Evolutionary conservation across 2,888 invertebrate species (phyloP), one percentile per base, ranked within the genome.

Genomic region (Blera fallax): DNA sequence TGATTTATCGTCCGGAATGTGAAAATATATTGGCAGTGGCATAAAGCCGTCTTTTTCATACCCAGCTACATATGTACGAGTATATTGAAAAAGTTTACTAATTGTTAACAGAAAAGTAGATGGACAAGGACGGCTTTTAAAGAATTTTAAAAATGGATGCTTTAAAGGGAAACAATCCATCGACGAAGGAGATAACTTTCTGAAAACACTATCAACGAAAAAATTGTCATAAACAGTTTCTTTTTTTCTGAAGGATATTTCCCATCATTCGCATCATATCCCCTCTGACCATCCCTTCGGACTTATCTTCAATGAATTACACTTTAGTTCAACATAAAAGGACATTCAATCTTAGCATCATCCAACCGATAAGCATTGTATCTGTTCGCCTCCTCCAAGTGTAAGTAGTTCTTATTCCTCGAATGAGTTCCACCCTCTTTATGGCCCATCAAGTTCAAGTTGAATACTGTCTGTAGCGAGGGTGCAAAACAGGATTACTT

Each of bases 361-460:
- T 65, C 60, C 45, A 45, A 54, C 56, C 62, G 81, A 81, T 81
- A 76, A 81, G 67, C 62, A 76, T 77, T 77, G 67, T 52, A 69
- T 69, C 74, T 27, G 27, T 58, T 50, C 43, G 40, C 40, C 32
- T 76, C 2, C 10, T 27, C 50, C 21, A 27, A 16, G 7, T 14
- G 14, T 7, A 7, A 18, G 16, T 16, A 32, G 32, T 54, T 27
- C 8, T 27, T 56, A 21, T n/a, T 58, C 24, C 18, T 14, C 24
- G 48, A 45, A 45, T 32, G 34, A 34, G 16, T 37, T 48, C 21
- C 24, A n/a, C 34, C 18, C 48, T 21, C 29, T 74, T 76, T 76
- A 76, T 62, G 54, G 67, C 29, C 67, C 69, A 81, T 81, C 67
- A 81, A 81, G 52, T 62, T 80, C 52, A 74, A 74, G 43, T 74